A percentile compares a stretch with the other conserved stretches of the same genome.
These are phyloP conservation scores for Sebastes jordani DNA, from an alignment of 2,797 vertebrate species.

Conservation along the genomic window DNA sequence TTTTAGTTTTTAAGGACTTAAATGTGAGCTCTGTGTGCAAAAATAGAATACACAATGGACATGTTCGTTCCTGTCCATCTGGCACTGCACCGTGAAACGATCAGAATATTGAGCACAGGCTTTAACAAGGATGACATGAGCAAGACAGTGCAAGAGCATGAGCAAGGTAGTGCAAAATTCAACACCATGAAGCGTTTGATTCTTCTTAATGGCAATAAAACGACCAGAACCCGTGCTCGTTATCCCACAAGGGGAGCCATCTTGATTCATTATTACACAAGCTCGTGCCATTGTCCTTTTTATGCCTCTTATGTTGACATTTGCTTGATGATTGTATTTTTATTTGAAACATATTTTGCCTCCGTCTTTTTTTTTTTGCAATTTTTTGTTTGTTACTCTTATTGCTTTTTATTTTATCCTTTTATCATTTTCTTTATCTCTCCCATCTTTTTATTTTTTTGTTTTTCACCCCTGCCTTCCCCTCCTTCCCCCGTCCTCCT, in stretches of 20 bases:
- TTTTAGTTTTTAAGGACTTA: not conserved
- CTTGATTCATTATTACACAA: constrained; percentile 82
- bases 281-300: constrained; percentile 64
- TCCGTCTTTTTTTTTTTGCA: constrained; percentile 48
- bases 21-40: not conserved
- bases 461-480: constrained; percentile 82
- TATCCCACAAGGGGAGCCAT: constrained; percentile 7
- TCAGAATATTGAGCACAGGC: not conserved
- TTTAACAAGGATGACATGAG: not conserved
- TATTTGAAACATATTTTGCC: constrained; percentile 50
- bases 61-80: not conserved
- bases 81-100: not conserved
- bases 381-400: constrained; percentile 73
- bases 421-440: constrained; percentile 90
- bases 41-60: not conserved
- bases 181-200: not conserved
- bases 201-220: not conserved
- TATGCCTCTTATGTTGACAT: constrained; percentile 78
- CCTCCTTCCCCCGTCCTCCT: constrained; percentile 69
- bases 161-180: not conserved
- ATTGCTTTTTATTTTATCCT: constrained; percentile 79
- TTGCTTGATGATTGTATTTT: constrained; percentile 72
- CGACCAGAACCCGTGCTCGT: not conserved
- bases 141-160: not conserved
- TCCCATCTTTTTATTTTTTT: constrained; percentile 92